Percentiles rank a stretch among this genome's conserved stretches.
Conservation (phyloP, 1,140 invertebrate species). For the Drosophila neocordata region DNA sequence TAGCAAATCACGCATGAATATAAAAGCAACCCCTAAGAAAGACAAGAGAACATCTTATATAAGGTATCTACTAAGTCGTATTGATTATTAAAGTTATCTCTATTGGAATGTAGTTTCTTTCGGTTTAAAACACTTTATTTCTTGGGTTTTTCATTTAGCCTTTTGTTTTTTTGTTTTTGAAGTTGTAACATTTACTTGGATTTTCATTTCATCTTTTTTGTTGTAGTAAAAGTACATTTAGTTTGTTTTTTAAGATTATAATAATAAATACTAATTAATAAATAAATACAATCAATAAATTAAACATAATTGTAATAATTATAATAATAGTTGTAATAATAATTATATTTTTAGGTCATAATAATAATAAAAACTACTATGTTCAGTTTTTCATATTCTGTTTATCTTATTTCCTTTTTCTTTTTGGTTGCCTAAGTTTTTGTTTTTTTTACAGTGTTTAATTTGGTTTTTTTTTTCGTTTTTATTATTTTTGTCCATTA, state of each 20-base stretch:
- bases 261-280: conserved; percentile 80
- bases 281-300: conserved; percentile 76
- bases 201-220: conserved; percentile 23
- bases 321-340: conserved; percentile 37
- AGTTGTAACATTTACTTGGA: conserved; percentile 57
- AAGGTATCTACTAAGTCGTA: background rate
- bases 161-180: conserved; percentile 50
- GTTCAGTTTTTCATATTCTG: conserved; percentile 70
- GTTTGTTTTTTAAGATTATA: conserved; percentile 48
- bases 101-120: conserved; percentile 6
- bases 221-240: conserved; percentile 77
- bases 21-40: background rate
- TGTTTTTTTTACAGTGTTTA: conserved; percentile 47
- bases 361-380: conserved; percentile 71
- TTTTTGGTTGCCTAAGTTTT: conserved; percentile 52
- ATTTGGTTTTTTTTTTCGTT: conserved; percentile 26
- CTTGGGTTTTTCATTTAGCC: conserved; percentile 66
- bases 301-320: conserved; percentile 57
- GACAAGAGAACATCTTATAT: too few species aligned
- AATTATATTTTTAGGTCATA: conserved; percentile 16
- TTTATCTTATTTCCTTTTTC: conserved; percentile 34
- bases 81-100: background rate
- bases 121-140: conserved; percentile 81
- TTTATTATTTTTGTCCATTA: conserved; percentile 21
- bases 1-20: background rate